phyloP scores from a whole-genome alignment of 2,888 invertebrate species.

The Omphaloscelis lunosa region DNA sequence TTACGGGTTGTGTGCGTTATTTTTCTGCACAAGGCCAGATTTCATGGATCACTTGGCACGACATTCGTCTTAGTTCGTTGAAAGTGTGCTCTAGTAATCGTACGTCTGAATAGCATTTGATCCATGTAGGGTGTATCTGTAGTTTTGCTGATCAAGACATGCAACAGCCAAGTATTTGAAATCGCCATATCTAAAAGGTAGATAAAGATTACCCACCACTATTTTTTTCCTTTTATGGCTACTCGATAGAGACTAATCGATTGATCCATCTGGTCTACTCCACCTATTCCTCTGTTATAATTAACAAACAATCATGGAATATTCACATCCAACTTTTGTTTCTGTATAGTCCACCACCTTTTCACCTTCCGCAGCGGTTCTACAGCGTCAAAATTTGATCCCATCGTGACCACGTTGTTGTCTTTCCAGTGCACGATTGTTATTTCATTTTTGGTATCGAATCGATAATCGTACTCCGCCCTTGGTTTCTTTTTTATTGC shows the following conservation, averaged over 20 bases:
- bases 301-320: slow-evolving; percentile 12
- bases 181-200: not conserved
- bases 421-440: slow-evolving; percentile 13
- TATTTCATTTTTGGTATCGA: slow-evolving; percentile 8
- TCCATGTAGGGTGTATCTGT: not conserved
- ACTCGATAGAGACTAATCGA: not conserved
- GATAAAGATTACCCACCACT: not conserved
- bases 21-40: not conserved
- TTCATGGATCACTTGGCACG: not conserved
- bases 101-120: slow-evolving; percentile 5
- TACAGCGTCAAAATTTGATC: slow-evolving; percentile 6
- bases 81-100: not conserved
- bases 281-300: not conserved
- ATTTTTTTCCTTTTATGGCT: not conserved
- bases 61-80: not conserved
- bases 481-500: not conserved
- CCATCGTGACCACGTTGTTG: slow-evolving; percentile 13
- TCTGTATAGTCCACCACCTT: not conserved
- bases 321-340: slow-evolving; percentile 6
- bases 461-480: not conserved
- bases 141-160: not conserved
- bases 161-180: not conserved
- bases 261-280: not conserved
- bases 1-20: not conserved
- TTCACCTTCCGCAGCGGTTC: not conserved